A percentile compares a stretch with the other conserved stretches of the same genome.
phyloP scores from a whole-genome alignment of 2,113 vertebrate genomes.

The Cebus imitator region DNA sequence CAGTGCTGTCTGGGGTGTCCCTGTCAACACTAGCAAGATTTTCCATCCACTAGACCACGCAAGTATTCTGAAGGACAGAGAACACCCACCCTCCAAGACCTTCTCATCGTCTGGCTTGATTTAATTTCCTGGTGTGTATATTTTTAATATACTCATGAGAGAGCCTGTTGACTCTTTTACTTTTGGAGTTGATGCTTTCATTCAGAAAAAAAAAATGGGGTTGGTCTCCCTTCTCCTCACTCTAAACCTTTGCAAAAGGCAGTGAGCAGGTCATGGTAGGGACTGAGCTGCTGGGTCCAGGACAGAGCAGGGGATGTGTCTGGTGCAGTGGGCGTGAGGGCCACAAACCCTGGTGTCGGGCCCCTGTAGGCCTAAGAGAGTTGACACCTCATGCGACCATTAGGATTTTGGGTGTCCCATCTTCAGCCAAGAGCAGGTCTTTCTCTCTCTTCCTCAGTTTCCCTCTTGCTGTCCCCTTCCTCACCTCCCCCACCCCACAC shows the following conservation, averaged over 20 bases:
- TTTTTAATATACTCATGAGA: not conserved
- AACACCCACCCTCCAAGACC: not conserved
- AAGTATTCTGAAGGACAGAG: not conserved
- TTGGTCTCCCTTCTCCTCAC: not conserved
- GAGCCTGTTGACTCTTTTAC: not conserved
- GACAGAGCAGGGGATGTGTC: not conserved
- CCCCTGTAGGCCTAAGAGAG: not conserved
- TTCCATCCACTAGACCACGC: not conserved
- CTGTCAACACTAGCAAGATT: not conserved
- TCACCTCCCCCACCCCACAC: accelerated
- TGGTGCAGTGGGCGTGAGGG: accelerated
- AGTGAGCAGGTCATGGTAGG: accelerated
- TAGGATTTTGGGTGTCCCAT: accelerated
- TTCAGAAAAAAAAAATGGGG: not conserved
- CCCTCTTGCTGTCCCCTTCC: accelerated
- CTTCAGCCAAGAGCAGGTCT: accelerated
- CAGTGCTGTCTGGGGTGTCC: not conserved
- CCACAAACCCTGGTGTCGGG: accelerated
- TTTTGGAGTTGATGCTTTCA: not conserved
- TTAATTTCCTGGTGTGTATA: not conserved
- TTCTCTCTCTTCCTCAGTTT: not conserved
- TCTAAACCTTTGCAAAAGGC: not conserved
- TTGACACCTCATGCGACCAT: not conserved
- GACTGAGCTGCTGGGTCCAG: accelerated
- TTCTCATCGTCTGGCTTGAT: not conserved